A percentile compares a stretch with the other conserved stretches of the same genome.
Conservation (phyloP, 1,140 invertebrate species). For the Drosophila leontia region DNA sequence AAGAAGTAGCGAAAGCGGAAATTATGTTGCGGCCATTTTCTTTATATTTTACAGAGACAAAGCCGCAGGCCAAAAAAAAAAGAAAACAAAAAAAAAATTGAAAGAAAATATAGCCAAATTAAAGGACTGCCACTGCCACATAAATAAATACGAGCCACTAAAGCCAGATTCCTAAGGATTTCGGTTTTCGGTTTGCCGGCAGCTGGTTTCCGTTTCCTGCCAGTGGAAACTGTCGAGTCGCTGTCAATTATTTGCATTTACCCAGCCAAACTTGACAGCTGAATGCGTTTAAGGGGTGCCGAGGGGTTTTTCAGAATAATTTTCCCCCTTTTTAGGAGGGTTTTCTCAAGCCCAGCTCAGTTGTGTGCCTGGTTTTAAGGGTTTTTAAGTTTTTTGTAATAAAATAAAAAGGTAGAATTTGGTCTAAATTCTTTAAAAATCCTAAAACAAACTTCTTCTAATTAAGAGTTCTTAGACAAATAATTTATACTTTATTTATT, state of each 20-base stretch:
- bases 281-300: constrained; percentile 34
- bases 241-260: constrained; percentile 79
- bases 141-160: constrained; percentile 8
- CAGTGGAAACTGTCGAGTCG: constrained; percentile 24
- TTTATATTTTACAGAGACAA: constrained; percentile 54
- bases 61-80: constrained; percentile 47
- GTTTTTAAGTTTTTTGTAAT: not conserved
- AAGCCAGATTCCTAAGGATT: constrained; percentile 11
- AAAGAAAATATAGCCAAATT: constrained; percentile 34
- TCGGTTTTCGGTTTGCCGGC: not conserved
- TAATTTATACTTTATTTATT: not conserved
- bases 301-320: constrained; percentile 52
- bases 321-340: constrained; percentile 4
- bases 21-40: constrained; percentile 68
- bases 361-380: not conserved
- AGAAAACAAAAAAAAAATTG: constrained; percentile 25
- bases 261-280: constrained; percentile 33
- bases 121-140: constrained; percentile 17
- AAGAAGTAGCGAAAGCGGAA: constrained; percentile 53
- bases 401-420: not conserved
- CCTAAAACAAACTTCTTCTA: not conserved
- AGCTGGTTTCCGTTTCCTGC: constrained; percentile 2
- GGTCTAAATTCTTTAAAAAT: not conserved
- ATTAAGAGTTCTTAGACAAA: not conserved
- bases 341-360: not conserved